Conservation (phyloP, 2,888 invertebrate genomes). For the Melanchra persicariae region DNA sequence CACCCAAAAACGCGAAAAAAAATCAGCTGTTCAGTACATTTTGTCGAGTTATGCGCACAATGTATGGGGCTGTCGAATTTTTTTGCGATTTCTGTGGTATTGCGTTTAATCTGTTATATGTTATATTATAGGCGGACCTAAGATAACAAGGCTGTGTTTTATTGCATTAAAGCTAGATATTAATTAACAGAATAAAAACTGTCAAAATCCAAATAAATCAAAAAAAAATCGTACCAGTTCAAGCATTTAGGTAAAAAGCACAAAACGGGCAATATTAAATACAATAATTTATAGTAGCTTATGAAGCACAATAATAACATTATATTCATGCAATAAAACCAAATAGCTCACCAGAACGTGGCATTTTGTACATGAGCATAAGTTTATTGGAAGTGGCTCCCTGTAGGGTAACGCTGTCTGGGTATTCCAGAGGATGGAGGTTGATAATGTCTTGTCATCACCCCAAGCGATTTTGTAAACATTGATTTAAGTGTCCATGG, state of each 20-base stretch:
- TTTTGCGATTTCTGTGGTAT: no score
- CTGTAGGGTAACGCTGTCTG: not conserved
- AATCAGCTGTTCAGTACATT: no score
- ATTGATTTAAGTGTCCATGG: no score
- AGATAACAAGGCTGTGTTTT: no score
- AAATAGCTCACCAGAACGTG: constrained; percentile 72
- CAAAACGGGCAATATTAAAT: constrained; percentile 63
- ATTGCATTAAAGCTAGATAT: not conserved
- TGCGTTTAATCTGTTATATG: no score
- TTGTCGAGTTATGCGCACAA: no score
- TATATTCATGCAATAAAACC: constrained; percentile 77
- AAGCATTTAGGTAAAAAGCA: constrained; percentile 50
- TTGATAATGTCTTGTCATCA: no score
- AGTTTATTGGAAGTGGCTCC: constrained; percentile 57
- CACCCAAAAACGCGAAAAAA: no score
- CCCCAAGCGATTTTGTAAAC: no score
- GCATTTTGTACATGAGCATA: constrained; percentile 47
- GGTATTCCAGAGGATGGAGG: no score
- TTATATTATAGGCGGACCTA: no score
- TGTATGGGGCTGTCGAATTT: no score
- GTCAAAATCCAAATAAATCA: not conserved
- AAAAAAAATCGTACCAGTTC: constrained; percentile 26
- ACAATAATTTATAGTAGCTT: constrained; percentile 60
- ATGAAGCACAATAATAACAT: constrained; percentile 71
- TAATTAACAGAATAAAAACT: not conserved